Conservation (phyloP, 2,888 invertebrate species). For the Pteria penguin region DNA sequence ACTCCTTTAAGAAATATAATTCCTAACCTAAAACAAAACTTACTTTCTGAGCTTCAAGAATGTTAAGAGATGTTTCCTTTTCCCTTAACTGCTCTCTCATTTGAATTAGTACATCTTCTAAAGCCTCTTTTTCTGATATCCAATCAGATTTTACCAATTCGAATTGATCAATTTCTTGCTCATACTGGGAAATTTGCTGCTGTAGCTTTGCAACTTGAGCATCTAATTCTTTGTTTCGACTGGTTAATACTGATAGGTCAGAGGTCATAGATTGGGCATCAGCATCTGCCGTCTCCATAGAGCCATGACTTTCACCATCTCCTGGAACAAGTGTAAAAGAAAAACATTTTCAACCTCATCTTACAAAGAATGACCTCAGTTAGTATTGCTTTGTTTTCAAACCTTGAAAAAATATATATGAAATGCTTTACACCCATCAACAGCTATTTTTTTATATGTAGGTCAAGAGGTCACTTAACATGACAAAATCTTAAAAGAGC, state of each 20-base stretch:
- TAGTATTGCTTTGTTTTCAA: too few species aligned
- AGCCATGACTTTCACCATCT: neutral
- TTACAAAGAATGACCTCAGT: too few species aligned
- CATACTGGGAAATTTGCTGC: slow-evolving; percentile 61
- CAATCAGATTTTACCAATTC: slow-evolving; percentile 73
- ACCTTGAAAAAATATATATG: too few species aligned
- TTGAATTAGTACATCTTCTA: slow-evolving; percentile 73
- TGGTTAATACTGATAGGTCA: slow-evolving; percentile 56
- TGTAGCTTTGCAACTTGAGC: slow-evolving; percentile 55
- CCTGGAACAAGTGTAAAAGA: too few species aligned
- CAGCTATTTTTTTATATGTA: too few species aligned
- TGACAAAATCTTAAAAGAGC: too few species aligned
- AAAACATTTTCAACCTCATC: too few species aligned
- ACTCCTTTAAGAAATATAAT: too few species aligned
- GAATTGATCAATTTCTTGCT: slow-evolving; percentile 68
- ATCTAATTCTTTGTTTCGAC: slow-evolving; percentile 56
- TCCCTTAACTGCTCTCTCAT: slow-evolving; percentile 66
- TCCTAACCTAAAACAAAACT: neutral
- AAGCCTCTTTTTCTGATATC: slow-evolving; percentile 74
- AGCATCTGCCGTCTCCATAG: slow-evolving; percentile 8
- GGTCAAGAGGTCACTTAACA: too few species aligned
- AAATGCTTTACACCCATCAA: too few species aligned
- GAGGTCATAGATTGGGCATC: slow-evolving; percentile 44
- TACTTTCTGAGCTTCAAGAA: slow-evolving; percentile 64
- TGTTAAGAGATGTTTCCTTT: slow-evolving; percentile 62